Evolutionary conservation across 2,797 vertebrate genomes (phyloP).

Genomic region (Neosilurus mollespiculum): DNA sequence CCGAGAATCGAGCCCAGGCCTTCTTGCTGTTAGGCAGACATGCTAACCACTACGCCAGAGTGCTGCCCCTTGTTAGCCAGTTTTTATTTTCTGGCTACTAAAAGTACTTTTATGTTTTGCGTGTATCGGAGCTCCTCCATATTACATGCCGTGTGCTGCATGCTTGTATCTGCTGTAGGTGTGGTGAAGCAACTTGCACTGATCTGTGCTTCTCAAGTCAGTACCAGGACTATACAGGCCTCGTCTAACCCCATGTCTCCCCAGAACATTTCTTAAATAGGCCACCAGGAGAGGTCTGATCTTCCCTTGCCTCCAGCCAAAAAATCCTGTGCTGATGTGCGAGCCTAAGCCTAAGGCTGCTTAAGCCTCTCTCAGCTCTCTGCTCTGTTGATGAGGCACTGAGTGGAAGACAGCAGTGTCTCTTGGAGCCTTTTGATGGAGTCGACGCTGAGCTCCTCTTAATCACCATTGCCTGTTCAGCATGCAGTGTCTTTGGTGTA

Average conservation of each 20-base stretch:
- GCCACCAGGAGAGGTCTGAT: conserved; percentile 68
- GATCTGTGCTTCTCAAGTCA: conserved; percentile 51
- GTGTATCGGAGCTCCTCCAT: neutral
- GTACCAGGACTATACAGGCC: conserved; percentile 64
- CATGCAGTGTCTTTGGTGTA: conserved; percentile 47
- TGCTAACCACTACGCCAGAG: too few species aligned
- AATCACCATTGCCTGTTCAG: conserved; percentile 60
- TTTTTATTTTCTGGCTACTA: neutral
- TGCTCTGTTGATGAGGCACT: conserved; percentile 64
- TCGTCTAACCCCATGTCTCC: conserved; percentile 48
- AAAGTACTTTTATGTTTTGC: neutral
- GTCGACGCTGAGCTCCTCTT: conserved; percentile 39
- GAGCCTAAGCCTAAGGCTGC: conserved; percentile 59
- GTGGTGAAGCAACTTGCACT: conserved; percentile 30
- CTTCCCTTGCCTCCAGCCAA: conserved; percentile 55
- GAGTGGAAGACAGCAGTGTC: conserved; percentile 43
- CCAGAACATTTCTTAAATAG: conserved; percentile 69
- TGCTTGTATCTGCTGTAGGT: conserved; percentile 64
- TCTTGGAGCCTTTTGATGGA: conserved; percentile 35
- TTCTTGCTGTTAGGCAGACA: too few species aligned
- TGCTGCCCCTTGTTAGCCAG: too few species aligned
- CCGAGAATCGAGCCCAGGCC: too few species aligned
- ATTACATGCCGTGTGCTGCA: conserved; percentile 38
- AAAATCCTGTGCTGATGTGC: conserved; percentile 66
- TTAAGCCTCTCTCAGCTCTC: conserved; percentile 62